Evolutionary conservation across 23 tunicate genomes (phyloP).

Genomic region (Clavelina lepadiformis): DNA sequence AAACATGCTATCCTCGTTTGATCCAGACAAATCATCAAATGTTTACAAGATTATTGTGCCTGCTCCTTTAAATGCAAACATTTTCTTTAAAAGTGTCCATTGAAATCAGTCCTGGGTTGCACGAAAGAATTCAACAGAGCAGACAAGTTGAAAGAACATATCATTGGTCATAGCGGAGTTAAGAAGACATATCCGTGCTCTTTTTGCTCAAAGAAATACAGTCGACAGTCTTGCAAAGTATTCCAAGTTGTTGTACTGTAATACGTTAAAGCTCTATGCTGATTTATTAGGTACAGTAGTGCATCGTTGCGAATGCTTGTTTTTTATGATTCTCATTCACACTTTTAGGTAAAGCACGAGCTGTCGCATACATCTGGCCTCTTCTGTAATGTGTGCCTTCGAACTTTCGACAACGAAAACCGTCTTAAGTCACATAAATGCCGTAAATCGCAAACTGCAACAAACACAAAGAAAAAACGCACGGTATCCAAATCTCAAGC

Average conservation of each 20-base stretch:
- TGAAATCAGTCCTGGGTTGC: slow-evolving; percentile 56
- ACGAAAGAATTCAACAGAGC: slow-evolving; percentile 75
- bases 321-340: not conserved
- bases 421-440: slow-evolving; percentile 31
- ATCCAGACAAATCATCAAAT: too few relatives aligned
- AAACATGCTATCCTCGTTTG: too few relatives aligned
- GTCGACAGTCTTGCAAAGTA: slow-evolving; percentile 53
- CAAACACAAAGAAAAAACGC: too few relatives aligned
- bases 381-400: slow-evolving; percentile 15
- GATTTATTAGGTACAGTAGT: not conserved
- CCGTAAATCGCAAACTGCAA: slow-evolving; percentile 3
- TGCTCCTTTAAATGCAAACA: not conserved
- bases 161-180: slow-evolving; percentile 55
- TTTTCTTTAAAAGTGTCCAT: slow-evolving; percentile 83
- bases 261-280: too few relatives aligned
- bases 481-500: too few relatives aligned
- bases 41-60: too few relatives aligned
- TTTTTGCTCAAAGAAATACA: slow-evolving; percentile 57
- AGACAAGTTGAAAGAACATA: slow-evolving; percentile 85
- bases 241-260: not conserved
- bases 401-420: slow-evolving; percentile 18
- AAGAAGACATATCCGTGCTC: slow-evolving; percentile 56
- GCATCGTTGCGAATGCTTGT: not conserved
- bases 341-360: slow-evolving; percentile 38
- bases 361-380: slow-evolving; percentile 15